These are phyloP conservation scores for Aelia acuminata DNA, from an alignment of 2,888 invertebrate genomes.

Conservation along the genomic window DNA sequence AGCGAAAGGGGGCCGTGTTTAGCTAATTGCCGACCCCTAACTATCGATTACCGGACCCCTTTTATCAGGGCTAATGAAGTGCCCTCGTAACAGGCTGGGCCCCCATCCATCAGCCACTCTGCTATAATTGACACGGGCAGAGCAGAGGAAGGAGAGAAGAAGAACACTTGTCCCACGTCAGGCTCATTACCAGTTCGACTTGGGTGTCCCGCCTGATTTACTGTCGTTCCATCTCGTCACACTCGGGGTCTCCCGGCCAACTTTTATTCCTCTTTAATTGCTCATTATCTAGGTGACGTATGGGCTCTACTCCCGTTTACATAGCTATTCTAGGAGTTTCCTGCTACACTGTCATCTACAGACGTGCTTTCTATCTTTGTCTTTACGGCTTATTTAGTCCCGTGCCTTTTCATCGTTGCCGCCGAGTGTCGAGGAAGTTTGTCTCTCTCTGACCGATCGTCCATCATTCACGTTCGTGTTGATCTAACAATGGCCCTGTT, in stretches of 20 bases:
- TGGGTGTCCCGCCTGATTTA: constrained; percentile 55
- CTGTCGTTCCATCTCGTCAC: constrained; percentile 19
- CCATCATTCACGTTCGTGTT: neutral
- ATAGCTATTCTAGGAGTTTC: constrained; percentile 30
- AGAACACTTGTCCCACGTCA: constrained; percentile 53
- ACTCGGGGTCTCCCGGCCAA: neutral
- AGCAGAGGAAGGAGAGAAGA: neutral
- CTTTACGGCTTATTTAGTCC: neutral
- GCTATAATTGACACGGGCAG: constrained; percentile 24
- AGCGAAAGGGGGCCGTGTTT: no score
- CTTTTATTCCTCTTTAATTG: constrained; percentile 55
- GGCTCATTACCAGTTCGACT: constrained; percentile 46
- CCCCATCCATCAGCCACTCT: neutral
- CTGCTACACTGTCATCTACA: constrained; percentile 8
- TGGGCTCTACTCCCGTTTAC: neutral
- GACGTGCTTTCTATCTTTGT: neutral
- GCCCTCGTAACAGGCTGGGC: neutral
- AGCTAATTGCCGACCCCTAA: constrained; percentile 20
- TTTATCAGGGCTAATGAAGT: constrained; percentile 15
- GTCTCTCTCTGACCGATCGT: neutral
- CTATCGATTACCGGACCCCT: constrained; percentile 3
- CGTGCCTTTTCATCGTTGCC: neutral
- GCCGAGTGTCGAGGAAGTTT: neutral
- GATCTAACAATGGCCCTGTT: neutral
- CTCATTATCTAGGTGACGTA: constrained; percentile 52